Evolutionary conservation across 2,888 invertebrate species (phyloP).

Genomic region (Cepaea hortensis): DNA sequence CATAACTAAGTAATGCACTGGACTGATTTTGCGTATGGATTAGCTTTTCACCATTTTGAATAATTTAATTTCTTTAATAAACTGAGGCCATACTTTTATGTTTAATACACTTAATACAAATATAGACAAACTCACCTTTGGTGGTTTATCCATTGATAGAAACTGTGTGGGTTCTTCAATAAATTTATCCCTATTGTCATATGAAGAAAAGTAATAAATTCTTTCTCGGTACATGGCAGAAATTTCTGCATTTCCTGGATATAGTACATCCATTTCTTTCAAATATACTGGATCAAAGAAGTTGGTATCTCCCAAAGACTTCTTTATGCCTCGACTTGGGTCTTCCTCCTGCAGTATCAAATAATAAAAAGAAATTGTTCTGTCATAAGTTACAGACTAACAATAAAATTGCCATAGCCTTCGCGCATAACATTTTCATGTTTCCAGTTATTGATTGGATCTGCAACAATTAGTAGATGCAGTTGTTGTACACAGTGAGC

Average conservation of each 20-base stretch:
- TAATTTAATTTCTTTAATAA: too few relatives aligned
- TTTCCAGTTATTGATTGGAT: too few relatives aligned
- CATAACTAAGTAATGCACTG: too few relatives aligned
- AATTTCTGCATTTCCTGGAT: slow-evolving; percentile 75
- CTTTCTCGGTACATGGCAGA: slow-evolving; percentile 74
- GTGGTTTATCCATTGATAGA: slow-evolving; percentile 66
- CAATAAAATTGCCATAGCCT: too few relatives aligned
- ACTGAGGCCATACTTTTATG: too few relatives aligned
- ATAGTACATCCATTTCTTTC: slow-evolving; percentile 71
- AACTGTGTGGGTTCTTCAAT: slow-evolving; percentile 70
- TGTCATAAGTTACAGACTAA: too few relatives aligned
- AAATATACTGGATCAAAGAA: slow-evolving; percentile 76
- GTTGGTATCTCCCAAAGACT: slow-evolving; percentile 75
- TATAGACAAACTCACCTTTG: slow-evolving; percentile 63
- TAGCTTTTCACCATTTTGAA: too few relatives aligned
- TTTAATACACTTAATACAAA: not conserved
- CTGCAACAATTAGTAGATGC: too few relatives aligned
- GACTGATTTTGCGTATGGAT: too few relatives aligned
- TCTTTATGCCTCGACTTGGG: slow-evolving; percentile 70
- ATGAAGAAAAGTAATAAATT: slow-evolving; percentile 73
- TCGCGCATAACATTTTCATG: too few relatives aligned
- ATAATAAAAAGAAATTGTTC: not conserved
- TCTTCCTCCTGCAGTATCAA: slow-evolving; percentile 69
- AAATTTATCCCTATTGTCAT: slow-evolving; percentile 73
- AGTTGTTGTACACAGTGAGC: too few relatives aligned